Base-by-base conservation (phyloP, 2,888 invertebrate genomes). In the Eilema caniola region DNA sequence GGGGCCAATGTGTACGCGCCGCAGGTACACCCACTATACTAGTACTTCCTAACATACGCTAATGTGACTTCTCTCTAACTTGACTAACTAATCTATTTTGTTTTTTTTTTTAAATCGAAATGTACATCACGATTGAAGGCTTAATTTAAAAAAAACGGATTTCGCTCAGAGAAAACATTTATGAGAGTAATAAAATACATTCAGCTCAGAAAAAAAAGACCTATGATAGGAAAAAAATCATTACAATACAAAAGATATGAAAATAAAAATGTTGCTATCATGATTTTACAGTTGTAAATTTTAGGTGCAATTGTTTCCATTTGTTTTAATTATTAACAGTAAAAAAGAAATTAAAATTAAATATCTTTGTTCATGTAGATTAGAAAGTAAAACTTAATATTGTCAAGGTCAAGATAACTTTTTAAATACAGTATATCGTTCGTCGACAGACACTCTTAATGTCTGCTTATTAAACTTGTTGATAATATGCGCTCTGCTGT, bases 1-100 rank as follows among this genome's bases (percentile, higher is more conserved):
- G 88, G 88, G 1, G 89, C 92, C 61, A 91, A 89, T 67, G 92
- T 93, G 2, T 94, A 93, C 76, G 92, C 93, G 68, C 91, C 90
- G 25, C 93, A 93, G 89, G 93, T 93, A 68, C 67, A 59, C 78
- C 53, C 23, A 53, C 25, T 41, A 20, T 25, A 53, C 64, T 53
- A 53, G 41, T 28, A 47, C 14, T 28, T 28, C 64, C 37, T 28
- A 60, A 69, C 57, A 56, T 16, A 60, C 16, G n/a, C 53, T n/a
- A 53, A n/a, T 53, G n/a, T 20, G 20, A 53, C 10, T 20, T n/a
- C 53, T 14, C 14, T 47, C 53, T 31, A 5, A 12, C 23, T 37
- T 12, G 1, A 59, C 12, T 31, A n/a, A 61, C 56, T 23, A 28
- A 33, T 14, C 14, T 31, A 61, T 20, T 20, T 20, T 53, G 47